Percentiles rank a stretch among this genome's conserved stretches.
These are phyloP conservation scores for Dendrocincla fuliginosa DNA, from an alignment of 2,797 vertebrate genomes.

Conservation along the genomic window DNA sequence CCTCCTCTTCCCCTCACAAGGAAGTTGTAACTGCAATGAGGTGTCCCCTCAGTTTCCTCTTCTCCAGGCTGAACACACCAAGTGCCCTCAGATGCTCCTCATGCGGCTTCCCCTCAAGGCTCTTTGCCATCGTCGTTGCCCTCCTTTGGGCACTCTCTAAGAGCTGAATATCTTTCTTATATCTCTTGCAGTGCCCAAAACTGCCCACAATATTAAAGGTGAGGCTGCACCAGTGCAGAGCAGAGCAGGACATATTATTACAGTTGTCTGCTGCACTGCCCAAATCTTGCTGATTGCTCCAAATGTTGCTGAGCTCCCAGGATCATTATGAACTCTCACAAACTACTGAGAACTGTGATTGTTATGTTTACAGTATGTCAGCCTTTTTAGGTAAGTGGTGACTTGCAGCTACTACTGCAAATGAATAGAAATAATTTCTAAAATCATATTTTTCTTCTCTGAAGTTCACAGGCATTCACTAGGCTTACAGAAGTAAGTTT, in stretches of 20 bases:
- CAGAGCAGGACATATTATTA: neutral
- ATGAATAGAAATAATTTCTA: neutral
- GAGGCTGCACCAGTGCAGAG: neutral
- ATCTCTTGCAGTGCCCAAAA: fast-evolving
- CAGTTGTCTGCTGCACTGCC: neutral
- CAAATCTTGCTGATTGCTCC: neutral
- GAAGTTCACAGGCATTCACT: neutral
- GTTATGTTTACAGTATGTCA: neutral
- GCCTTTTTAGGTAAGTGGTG: neutral
- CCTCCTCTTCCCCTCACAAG: neutral
- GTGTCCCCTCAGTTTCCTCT: neutral
- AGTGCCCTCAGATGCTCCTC: neutral
- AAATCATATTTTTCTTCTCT: neutral
- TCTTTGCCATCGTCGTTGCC: fast-evolving
- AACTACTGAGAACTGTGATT: neutral
- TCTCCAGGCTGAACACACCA: neutral
- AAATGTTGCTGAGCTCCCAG: neutral
- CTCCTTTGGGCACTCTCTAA: neutral
- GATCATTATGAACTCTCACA: neutral
- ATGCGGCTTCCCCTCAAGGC: fast-evolving
- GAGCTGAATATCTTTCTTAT: fast-evolving
- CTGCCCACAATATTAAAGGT: neutral
- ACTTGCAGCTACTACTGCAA: neutral
- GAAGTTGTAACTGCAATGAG: neutral
- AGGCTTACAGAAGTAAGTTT: neutral